Evolutionary conservation across 64 coral and sea anemone species (phyloP).

Genomic region (Actinia tenebrosa): DNA sequence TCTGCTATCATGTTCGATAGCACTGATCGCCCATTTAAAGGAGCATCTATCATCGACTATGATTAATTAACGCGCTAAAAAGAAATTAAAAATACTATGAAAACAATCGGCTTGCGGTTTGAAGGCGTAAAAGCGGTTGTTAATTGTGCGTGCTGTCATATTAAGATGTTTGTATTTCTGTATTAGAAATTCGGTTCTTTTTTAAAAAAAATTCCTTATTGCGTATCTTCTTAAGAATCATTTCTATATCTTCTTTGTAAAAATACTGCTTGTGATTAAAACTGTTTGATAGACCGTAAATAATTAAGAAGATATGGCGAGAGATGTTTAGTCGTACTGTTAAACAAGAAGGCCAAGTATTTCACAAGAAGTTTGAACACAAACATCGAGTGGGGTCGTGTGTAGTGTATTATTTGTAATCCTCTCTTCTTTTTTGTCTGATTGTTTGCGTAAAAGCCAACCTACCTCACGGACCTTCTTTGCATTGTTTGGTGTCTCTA

Average conservation of each 20-base stretch:
- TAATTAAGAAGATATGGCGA: too few species aligned
- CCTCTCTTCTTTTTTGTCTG: background rate
- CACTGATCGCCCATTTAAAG: background rate
- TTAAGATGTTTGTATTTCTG: too few species aligned
- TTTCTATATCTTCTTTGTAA: too few species aligned
- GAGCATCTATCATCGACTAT: background rate
- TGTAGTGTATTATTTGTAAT: background rate
- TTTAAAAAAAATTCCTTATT: too few species aligned
- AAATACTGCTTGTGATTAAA: too few species aligned
- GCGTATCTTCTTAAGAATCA: background rate
- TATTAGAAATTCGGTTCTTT: too few species aligned
- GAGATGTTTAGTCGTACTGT: background rate
- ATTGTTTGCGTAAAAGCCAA: background rate
- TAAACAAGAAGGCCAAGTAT: background rate
- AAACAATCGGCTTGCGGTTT: background rate
- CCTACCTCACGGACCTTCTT: background rate
- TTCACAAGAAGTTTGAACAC: background rate
- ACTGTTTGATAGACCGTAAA: too few species aligned
- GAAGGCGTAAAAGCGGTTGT: background rate
- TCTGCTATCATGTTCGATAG: background rate
- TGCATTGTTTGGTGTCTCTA: background rate
- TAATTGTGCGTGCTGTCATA: background rate
- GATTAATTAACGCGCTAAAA: conserved; percentile 4
- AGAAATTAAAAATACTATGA: background rate
- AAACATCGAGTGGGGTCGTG: conserved; percentile 5